Percentiles rank a stretch among this genome's conserved stretches.
Conservation (phyloP, 2,113 vertebrate genomes). For the Gopherus evgoodei region DNA sequence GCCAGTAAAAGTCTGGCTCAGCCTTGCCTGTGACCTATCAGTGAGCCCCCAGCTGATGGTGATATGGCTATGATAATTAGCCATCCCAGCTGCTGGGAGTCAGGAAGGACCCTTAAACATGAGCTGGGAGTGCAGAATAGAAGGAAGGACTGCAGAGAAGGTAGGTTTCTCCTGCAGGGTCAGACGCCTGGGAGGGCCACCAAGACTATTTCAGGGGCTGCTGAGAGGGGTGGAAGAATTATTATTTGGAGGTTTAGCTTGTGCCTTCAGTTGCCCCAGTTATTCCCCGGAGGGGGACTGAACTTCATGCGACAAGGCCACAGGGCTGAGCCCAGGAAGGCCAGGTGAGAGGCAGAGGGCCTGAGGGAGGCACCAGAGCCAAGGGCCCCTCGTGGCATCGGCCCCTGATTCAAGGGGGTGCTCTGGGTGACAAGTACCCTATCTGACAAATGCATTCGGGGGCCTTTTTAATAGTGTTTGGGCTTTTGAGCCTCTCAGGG, state of each 20-base stretch:
- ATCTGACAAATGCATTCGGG: rapidly evolving
- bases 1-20: not conserved
- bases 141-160: not conserved
- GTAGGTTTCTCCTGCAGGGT: not conserved
- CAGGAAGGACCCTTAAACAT: not conserved
- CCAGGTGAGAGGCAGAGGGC: not conserved
- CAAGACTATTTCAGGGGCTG: not conserved
- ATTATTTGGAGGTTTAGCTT: not conserved
- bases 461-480: rapidly evolving
- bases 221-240: not conserved
- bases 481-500: rapidly evolving
- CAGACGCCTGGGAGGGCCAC: not conserved
- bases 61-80: not conserved
- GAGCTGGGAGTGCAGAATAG: not conserved
- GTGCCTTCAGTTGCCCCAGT: not conserved
- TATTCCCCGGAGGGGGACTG: not conserved
- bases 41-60: not conserved
- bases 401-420: rapidly evolving
- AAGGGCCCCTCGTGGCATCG: not conserved
- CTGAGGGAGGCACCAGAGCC: not conserved
- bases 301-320: not conserved
- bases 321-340: not conserved
- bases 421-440: rapidly evolving
- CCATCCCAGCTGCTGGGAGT: not conserved
- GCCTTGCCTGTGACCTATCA: not conserved